Percentiles rank a stretch among this genome's conserved stretches.
Conservation (phyloP, 1,140 invertebrate species). For the Drosophila navojoa region DNA sequence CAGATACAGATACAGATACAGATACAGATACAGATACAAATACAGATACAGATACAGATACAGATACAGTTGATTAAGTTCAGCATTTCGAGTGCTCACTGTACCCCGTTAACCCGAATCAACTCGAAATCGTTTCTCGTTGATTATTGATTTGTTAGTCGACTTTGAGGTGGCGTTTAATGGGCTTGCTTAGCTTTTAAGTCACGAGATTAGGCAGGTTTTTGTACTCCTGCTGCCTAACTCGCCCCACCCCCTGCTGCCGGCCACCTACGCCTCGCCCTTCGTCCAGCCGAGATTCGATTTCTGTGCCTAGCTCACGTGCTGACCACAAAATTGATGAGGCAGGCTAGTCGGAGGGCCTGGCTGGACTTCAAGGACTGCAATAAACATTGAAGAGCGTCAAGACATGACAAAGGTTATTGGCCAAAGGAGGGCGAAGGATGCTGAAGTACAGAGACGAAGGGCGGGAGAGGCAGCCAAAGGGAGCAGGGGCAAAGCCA, state of each 20-base stretch:
- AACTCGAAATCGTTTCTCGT: neutral
- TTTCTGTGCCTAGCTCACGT: constrained; percentile 39
- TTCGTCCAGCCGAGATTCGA: neutral
- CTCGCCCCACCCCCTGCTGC: neutral
- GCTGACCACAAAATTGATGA: constrained; percentile 64
- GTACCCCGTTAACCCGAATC: neutral
- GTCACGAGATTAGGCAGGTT: constrained; percentile 6
- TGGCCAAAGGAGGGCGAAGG: neutral
- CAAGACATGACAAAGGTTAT: constrained; percentile 63
- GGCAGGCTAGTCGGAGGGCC: constrained; percentile 24
- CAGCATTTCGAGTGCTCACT: neutral
- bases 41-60: too few relatives aligned
- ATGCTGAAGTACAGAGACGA: neutral
- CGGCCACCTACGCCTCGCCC: neutral
- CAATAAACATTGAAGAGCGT: constrained; percentile 68
- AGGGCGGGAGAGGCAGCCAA: neutral
- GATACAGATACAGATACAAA: too few relatives aligned
- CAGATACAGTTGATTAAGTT: too few relatives aligned
- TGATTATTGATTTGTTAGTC: constrained; percentile 7
- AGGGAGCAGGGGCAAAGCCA: constrained; percentile 44
- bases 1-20: neutral
- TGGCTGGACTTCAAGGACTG: constrained; percentile 7
- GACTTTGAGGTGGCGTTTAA: neutral
- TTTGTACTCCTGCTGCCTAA: neutral
- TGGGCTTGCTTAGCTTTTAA: constrained; percentile 2